A percentile compares a stretch with the other conserved stretches of the same genome.
Evolutionary conservation across 2,797 vertebrate species (phyloP).

Genomic region (Florisuga fusca): DNA sequence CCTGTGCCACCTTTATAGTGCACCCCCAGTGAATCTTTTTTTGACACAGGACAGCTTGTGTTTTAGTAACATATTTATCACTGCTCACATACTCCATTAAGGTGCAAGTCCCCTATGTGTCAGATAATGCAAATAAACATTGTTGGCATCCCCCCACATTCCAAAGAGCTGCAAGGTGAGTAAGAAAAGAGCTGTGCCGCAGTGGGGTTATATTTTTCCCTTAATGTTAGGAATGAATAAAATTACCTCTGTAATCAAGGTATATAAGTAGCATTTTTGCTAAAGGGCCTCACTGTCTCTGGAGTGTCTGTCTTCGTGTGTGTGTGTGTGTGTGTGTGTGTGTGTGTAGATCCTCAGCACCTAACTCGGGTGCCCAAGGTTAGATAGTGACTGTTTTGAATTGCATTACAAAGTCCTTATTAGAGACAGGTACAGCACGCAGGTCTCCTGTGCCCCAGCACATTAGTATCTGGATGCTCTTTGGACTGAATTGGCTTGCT

Average conservation of each 20-base stretch:
- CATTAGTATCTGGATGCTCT: neutral
- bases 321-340: neutral
- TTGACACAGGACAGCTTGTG: fast-evolving
- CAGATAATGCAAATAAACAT: neutral
- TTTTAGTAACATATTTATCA: neutral
- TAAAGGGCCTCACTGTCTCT: neutral
- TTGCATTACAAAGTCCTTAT: too few relatives aligned
- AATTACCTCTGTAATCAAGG: neutral
- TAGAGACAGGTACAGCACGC: neutral
- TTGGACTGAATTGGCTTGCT: neutral
- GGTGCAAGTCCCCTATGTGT: neutral
- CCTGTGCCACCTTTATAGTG: neutral
- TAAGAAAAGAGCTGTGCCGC: neutral
- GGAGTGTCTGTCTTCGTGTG: neutral
- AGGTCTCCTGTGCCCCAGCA: neutral
- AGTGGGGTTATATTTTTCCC: fast-evolving
- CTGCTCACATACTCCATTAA: neutral
- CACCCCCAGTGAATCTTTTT: neutral
- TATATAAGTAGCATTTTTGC: neutral
- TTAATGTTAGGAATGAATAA: neutral
- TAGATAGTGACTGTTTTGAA: neutral
- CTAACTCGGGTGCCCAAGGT: neutral
- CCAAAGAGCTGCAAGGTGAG: neutral
- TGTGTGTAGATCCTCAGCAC: neutral
- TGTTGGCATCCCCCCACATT: neutral